Conservation (phyloP, 1,140 invertebrate genomes). For the Drosophila sp. region DNA sequence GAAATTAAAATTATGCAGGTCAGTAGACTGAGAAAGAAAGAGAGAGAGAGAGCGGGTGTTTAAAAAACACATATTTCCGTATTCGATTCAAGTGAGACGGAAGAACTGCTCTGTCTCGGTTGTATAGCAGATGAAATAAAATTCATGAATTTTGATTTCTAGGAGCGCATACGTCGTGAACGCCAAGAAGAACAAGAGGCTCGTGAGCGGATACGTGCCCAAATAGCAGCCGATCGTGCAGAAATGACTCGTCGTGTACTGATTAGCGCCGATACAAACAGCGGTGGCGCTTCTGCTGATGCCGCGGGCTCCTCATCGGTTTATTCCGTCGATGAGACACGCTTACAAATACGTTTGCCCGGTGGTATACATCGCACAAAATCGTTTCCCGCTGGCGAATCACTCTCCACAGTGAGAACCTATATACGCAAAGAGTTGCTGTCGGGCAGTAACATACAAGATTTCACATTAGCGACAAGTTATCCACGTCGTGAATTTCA, state of each 20-base stretch:
- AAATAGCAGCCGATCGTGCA: slow-evolving; percentile 89
- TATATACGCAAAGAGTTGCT: slow-evolving; percentile 72
- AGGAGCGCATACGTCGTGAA: slow-evolving; percentile 83
- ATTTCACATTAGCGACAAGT: slow-evolving; percentile 89
- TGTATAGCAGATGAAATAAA: background rate
- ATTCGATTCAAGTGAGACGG: background rate
- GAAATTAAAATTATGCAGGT: slow-evolving; percentile 88
- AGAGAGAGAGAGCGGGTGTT: background rate
- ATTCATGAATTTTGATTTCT: background rate
- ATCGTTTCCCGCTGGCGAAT: slow-evolving; percentile 76
- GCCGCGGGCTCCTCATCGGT: slow-evolving; percentile 10
- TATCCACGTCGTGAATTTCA: slow-evolving; percentile 91
- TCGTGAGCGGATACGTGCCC: slow-evolving; percentile 86
- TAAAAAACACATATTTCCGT: too few species aligned
- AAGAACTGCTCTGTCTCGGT: background rate
- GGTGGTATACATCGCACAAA: slow-evolving; percentile 86
- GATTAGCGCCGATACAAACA: slow-evolving; percentile 10
- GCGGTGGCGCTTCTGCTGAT: slow-evolving; percentile 9
- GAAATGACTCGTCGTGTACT: slow-evolving; percentile 66
- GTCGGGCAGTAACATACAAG: slow-evolving; percentile 78
- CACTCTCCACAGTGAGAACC: slow-evolving; percentile 80
- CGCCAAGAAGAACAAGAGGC: slow-evolving; percentile 86
- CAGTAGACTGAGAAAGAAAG: slow-evolving; percentile 57
- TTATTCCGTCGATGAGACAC: slow-evolving; percentile 85
- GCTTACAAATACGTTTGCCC: slow-evolving; percentile 93